Evolutionary conservation across 2,113 vertebrate genomes (phyloP).

Genomic region (Notothenia coriiceps): DNA sequence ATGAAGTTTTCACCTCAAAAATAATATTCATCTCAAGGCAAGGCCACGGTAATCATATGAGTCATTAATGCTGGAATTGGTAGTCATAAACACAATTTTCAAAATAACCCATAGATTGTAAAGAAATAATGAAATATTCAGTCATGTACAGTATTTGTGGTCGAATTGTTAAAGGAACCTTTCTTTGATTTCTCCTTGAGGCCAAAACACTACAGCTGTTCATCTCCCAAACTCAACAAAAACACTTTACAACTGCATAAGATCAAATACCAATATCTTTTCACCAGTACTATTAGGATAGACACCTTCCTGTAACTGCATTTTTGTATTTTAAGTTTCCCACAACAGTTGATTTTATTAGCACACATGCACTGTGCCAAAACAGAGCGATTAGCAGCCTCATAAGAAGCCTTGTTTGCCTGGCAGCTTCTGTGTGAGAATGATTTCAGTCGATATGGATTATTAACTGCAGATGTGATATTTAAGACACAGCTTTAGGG

Average conservation of each 20-base stretch:
- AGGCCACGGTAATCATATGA: neutral
- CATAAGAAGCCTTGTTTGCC: neutral
- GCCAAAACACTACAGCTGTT: constrained; percentile 13
- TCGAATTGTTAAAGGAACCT: constrained; percentile 1
- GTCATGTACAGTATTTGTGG: constrained; percentile 9
- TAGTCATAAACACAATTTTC: neutral
- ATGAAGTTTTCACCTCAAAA: too few species aligned
- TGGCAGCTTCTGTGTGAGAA: constrained; percentile 8
- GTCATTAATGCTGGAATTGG: neutral
- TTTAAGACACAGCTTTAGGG: constrained; percentile 39
- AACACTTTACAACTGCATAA: neutral
- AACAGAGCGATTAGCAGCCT: constrained; percentile 21
- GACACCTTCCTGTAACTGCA: neutral
- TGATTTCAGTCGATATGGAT: constrained; percentile 23
- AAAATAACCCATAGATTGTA: neutral
- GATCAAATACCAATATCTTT: neutral
- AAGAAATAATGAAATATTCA: neutral
- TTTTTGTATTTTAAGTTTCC: neutral
- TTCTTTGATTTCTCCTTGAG: constrained; percentile 4
- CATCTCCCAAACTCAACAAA: neutral
- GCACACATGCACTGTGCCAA: constrained; percentile 1
- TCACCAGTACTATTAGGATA: neutral
- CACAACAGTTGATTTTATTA: neutral
- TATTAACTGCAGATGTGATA: constrained; percentile 32
- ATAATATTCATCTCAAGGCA: neutral